Percentiles rank a stretch among this genome's conserved stretches.
Conservation (phyloP, 2,113 vertebrate species). For the Raja brachyura region DNA sequence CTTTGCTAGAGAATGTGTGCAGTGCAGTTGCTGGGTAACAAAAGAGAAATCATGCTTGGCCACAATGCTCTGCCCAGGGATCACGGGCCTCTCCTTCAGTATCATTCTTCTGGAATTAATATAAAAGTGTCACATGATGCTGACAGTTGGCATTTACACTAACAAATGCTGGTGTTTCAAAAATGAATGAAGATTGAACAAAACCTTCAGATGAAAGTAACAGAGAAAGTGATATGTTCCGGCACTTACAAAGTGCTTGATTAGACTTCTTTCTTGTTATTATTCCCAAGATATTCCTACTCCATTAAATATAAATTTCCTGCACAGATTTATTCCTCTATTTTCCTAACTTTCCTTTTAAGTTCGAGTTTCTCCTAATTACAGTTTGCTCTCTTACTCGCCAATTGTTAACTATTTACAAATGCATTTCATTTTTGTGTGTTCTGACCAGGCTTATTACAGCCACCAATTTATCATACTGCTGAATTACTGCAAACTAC, state of each 20-base stretch:
- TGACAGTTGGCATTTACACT: background rate
- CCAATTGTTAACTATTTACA: background rate
- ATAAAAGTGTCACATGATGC: background rate
- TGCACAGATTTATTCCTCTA: background rate
- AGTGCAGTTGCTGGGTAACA: no score
- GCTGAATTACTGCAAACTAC: background rate
- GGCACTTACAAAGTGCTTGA: background rate
- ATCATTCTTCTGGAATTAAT: background rate
- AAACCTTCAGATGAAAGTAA: background rate
- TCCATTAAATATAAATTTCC: background rate
- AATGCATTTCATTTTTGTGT: background rate
- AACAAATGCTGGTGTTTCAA: background rate
- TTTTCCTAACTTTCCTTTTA: background rate
- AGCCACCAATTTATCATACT: background rate
- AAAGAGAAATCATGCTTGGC: no score
- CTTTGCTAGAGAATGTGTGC: no score
- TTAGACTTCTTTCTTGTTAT: constrained; percentile 5
- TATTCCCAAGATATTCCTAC: background rate
- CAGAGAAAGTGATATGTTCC: background rate
- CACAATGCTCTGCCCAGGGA: background rate
- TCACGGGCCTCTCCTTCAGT: background rate
- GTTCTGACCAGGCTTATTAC: background rate
- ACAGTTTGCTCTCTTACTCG: background rate
- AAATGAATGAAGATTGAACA: background rate
- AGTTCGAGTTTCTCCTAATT: background rate